Evolutionary conservation across 2,888 invertebrate genomes (phyloP).

Genomic region (Trachelus troglodyta): DNA sequence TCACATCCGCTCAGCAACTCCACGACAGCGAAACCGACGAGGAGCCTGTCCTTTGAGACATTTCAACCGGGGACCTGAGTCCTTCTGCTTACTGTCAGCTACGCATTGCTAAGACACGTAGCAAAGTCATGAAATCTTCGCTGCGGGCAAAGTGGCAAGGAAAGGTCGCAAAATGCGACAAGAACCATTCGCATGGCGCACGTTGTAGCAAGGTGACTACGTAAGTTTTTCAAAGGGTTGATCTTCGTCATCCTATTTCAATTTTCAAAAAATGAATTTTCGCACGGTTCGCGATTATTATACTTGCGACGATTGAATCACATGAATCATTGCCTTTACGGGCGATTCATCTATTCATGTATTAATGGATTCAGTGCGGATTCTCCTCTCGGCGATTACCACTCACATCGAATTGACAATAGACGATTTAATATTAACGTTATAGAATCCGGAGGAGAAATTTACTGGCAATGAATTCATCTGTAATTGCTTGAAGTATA

Average conservation of each 20-base stretch:
- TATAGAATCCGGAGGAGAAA: neutral
- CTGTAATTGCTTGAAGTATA: neutral
- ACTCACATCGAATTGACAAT: conserved; percentile 7
- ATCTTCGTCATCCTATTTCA: neutral
- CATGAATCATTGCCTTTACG: too few relatives aligned
- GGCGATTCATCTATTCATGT: neutral
- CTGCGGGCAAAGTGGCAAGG: neutral
- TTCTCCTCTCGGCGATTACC: neutral
- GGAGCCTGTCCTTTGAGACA: conserved; percentile 71
- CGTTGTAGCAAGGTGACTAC: neutral
- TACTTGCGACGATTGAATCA: too few relatives aligned
- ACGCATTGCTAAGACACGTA: neutral
- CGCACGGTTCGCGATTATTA: neutral
- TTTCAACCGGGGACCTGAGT: neutral
- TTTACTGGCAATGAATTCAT: neutral
- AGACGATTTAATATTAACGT: neutral
- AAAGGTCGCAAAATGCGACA: neutral
- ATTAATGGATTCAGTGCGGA: neutral
- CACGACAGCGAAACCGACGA: conserved; percentile 74
- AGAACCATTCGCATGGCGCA: neutral
- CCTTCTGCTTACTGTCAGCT: neutral
- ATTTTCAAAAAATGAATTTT: neutral
- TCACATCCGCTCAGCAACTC: conserved; percentile 70
- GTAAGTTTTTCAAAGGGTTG: neutral
- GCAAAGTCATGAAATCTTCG: neutral